A percentile compares a stretch with the other conserved stretches of the same genome.
Conservation (phyloP, 2,888 invertebrate species). For the Hydraecia micacea region DNA sequence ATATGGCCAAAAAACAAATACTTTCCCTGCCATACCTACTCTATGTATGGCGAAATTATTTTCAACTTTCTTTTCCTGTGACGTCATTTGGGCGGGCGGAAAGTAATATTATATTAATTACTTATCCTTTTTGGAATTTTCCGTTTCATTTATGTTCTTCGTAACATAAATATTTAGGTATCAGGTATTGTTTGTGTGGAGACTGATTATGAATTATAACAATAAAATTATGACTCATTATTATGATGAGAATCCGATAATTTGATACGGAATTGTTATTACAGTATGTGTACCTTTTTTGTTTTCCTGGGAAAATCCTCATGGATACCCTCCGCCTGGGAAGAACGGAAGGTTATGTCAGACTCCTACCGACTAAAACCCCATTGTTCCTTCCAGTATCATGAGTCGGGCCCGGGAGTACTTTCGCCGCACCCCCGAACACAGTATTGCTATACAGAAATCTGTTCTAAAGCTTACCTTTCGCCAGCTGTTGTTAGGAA, state of each 20-base stretch:
- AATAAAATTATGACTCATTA: not conserved
- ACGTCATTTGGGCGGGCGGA: not conserved
- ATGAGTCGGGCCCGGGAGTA: too few species aligned
- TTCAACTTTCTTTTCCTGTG: slow-evolving; percentile 27
- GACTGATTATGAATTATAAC: not conserved
- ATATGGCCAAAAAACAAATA: not conserved
- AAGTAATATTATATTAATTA: slow-evolving; percentile 20
- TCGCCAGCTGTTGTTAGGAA: not conserved
- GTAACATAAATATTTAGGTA: slow-evolving; percentile 15
- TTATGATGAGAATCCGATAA: not conserved
- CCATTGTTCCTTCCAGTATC: too few species aligned
- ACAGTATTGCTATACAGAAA: not conserved
- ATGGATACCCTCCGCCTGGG: too few species aligned
- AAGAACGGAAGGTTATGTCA: too few species aligned
- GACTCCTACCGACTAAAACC: too few species aligned
- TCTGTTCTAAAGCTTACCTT: not conserved
- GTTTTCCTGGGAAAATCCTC: too few species aligned
- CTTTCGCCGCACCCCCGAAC: not conserved
- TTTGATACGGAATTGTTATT: not conserved
- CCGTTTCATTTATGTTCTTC: slow-evolving; percentile 28
- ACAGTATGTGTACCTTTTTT: not conserved
- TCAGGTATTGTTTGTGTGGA: not conserved
- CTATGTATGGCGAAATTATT: not conserved
- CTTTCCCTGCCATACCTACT: not conserved
- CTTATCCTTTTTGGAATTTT: slow-evolving; percentile 43